These are phyloP conservation scores for Malthinus flaveolus DNA, from an alignment of 2,888 invertebrate species.

Conservation along the genomic window DNA sequence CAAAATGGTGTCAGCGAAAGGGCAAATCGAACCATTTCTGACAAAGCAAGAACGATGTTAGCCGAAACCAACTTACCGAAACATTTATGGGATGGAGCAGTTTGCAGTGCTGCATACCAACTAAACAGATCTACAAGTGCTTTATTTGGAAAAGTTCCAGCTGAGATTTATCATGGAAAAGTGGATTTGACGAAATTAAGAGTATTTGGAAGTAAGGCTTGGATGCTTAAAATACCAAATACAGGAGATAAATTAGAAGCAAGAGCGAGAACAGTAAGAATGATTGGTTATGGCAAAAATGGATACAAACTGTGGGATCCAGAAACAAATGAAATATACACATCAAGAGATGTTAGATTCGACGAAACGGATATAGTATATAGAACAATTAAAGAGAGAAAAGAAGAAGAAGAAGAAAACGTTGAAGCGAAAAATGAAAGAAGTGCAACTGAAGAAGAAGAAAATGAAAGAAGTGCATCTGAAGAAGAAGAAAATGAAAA, in stretches of 20 bases:
- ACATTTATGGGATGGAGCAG: slow-evolving; percentile 1
- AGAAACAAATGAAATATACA: slow-evolving; percentile 18
- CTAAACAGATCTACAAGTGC: slow-evolving; percentile 8
- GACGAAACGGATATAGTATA: slow-evolving; percentile 25
- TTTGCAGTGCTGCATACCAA: slow-evolving; percentile 8
- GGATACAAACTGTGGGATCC: slow-evolving; percentile 24
- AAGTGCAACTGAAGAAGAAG: too few relatives aligned
- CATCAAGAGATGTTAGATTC: slow-evolving; percentile 30
- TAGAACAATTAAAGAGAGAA: slow-evolving; percentile 2
- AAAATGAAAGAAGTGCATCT: too few relatives aligned
- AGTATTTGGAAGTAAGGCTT: slow-evolving; percentile 20
- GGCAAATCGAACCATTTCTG: slow-evolving; percentile 16
- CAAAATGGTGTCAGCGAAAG: slow-evolving; percentile 22
- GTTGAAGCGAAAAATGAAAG: slow-evolving; percentile 5
- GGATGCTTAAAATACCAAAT: slow-evolving; percentile 1
- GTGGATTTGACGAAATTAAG: slow-evolving; percentile 12
- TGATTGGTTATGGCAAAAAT: slow-evolving; percentile 26
- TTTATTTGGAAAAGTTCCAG: slow-evolving; percentile 1
- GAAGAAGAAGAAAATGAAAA: too few relatives aligned
- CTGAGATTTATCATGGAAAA: slow-evolving; percentile 6
- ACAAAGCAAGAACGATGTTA: slow-evolving; percentile 17
- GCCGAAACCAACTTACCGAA: slow-evolving; percentile 14
- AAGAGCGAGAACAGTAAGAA: slow-evolving; percentile 13
- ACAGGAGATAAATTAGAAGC: slow-evolving; percentile 17
- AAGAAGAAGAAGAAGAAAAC: neutral